Base-by-base conservation (phyloP, 2,113 vertebrate genomes). In the Phaetusa simplex region DNA sequence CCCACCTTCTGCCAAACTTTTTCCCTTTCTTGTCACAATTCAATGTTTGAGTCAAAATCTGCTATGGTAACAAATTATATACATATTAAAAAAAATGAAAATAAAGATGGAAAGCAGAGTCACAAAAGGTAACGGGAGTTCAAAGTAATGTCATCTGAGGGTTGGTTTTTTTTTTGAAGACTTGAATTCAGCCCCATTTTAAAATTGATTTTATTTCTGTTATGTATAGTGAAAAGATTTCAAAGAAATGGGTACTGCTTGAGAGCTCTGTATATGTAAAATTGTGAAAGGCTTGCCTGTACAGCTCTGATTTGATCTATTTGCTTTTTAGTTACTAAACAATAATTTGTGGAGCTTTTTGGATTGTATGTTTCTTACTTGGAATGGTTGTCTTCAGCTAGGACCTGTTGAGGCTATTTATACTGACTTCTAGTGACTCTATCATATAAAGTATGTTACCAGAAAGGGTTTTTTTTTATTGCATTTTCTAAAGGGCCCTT, bases 121-220 rank as follows among this genome's bases (percentile, higher is more conserved):
- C 88, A 97, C 80, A 83, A 84, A 97, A 97, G 91, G 94, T 96
- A 97, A 95, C 72, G 40, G 74, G 92, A 96, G 86, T 96, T 97
- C 93, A 95, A 88, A 96, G 79, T 67, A 94, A 45, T 92, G 92
- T 82, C 79, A 81, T 94, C 58, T 80, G 87, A 85, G 47, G 7
- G 22, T 10, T n/a, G 42, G 5, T 66, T n/a, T 74, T 65, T 80
- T 88, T 93, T 80, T 91, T 64, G 29, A 74, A 94, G 66, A 64
- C 86, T 97, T 86, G 94, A 89, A 96, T 94, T 82, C 64, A 91
- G n/a, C 45, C 52, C 43, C 19, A 15, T 50, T 85, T 96, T 62
- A 91, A 94, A 95, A 80, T 62, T 74, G 21, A 55, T 85, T 96
- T 94, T 94, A 43, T 91, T 96, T 85, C 53, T 95, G 64, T 86